Evolutionary conservation across 1,140 invertebrate species (phyloP).

Genomic region (Cardiocondyla obscurior): DNA sequence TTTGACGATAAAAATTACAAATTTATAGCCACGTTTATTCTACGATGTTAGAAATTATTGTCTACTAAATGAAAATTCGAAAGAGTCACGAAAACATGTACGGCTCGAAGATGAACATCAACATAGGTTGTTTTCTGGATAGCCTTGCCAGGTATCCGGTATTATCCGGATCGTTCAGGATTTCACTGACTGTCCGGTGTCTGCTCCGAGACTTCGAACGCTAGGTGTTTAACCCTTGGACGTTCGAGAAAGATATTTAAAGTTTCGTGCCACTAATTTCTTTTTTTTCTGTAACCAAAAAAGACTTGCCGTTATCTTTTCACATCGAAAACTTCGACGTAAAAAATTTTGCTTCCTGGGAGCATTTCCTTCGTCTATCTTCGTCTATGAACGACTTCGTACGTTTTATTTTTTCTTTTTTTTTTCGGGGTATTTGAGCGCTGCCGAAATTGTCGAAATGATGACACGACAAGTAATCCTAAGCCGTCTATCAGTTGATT

Average conservation of each 20-base stretch:
- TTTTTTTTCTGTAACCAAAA: too few species aligned
- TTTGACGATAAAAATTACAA: neutral
- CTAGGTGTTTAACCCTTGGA: neutral
- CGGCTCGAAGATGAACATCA: neutral
- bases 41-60: neutral
- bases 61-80: neutral
- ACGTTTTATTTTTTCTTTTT: too few species aligned
- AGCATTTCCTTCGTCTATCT: too few species aligned
- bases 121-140: neutral
- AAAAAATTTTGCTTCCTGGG: too few species aligned
- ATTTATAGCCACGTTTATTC: neutral
- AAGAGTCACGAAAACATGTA: neutral
- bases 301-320: neutral
- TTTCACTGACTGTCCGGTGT: constrained; percentile 9
- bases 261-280: too few species aligned
- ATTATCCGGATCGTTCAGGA: constrained; percentile 13
- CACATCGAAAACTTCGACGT: neutral
- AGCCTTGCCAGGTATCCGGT: neutral
- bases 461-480: constrained; percentile 59
- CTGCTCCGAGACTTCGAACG: neutral
- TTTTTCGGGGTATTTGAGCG: neutral
- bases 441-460: neutral
- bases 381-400: too few species aligned
- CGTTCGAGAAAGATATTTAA: neutral
- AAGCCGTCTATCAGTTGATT: constrained; percentile 72